Percentiles rank a stretch among this genome's conserved stretches.
These are phyloP conservation scores for Dendrophyllia cribrosa DNA, from an alignment of 64 coral and sea anemone genomes.

Conservation along the genomic window DNA sequence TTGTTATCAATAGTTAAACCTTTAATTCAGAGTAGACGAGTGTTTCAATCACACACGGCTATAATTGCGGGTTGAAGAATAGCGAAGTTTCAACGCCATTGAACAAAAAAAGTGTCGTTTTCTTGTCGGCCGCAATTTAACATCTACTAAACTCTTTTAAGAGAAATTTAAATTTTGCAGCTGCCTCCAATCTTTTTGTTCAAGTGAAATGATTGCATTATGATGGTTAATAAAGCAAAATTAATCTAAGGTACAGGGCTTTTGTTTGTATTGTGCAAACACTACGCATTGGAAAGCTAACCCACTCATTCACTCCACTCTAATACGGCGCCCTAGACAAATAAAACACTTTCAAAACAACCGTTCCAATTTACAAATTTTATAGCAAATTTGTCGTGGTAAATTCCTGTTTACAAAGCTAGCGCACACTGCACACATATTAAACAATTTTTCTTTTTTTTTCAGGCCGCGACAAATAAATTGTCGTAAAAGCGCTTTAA, in stretches of 20 bases:
- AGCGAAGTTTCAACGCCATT: not conserved
- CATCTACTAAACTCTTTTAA: slow-evolving; percentile 50
- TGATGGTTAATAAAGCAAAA: slow-evolving; percentile 84
- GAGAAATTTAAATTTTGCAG: slow-evolving; percentile 79
- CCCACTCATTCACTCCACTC: slow-evolving; percentile 49
- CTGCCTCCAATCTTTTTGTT: slow-evolving; percentile 61
- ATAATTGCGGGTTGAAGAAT: slow-evolving; percentile 9
- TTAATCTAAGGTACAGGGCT: slow-evolving; percentile 75
- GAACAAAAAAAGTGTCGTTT: not conserved
- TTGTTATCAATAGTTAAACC: not conserved
- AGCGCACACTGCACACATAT: not conserved
- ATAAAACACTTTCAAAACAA: slow-evolving; percentile 49
- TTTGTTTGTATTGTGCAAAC: slow-evolving; percentile 70
- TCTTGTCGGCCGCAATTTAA: slow-evolving; percentile 5
- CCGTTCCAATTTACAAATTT: slow-evolving; percentile 55
- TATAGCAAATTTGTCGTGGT: slow-evolving; percentile 48
- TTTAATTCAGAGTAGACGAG: slow-evolving; percentile 24
- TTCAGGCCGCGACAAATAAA: slow-evolving; percentile 3
- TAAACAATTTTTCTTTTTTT: not conserved
- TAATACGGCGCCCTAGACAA: slow-evolving; percentile 28
- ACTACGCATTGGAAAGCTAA: slow-evolving; percentile 58
- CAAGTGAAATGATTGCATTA: slow-evolving; percentile 73
- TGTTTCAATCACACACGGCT: too few relatives aligned
- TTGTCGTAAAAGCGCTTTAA: not conserved
- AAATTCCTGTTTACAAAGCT: slow-evolving; percentile 51